phyloP scores from a whole-genome alignment of 1,140 invertebrate genomes.

The Drosophila leontia region DNA sequence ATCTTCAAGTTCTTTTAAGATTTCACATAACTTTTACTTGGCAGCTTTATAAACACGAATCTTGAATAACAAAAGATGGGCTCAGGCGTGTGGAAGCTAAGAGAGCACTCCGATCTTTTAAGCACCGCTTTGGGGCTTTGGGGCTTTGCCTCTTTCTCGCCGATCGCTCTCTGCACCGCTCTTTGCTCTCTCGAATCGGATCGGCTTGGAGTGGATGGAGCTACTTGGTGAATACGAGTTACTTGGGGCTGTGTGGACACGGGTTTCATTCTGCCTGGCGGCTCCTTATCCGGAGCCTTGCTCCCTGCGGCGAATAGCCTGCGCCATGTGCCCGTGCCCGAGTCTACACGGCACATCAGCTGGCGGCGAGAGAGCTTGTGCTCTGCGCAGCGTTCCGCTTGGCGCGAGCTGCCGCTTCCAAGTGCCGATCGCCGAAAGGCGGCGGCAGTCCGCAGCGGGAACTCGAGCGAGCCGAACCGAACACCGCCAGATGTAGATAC shows the following conservation, averaged over 20 bases:
- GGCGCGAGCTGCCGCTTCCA: slow-evolving; percentile 11
- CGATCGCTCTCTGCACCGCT: slow-evolving; percentile 1
- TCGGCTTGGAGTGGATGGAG: not conserved
- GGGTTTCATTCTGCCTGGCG: not conserved
- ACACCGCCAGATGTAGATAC: slow-evolving; percentile 40
- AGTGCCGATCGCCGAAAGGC: slow-evolving; percentile 19
- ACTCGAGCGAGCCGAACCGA: slow-evolving; percentile 57
- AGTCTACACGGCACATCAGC: slow-evolving; percentile 1
- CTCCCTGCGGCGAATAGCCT: not conserved
- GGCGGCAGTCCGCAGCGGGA: slow-evolving; percentile 48
- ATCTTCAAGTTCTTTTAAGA: not conserved
- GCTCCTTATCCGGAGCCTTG: not conserved
- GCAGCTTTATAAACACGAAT: not conserved
- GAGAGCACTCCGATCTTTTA: not conserved
- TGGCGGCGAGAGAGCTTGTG: slow-evolving; percentile 6
- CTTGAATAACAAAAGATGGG: slow-evolving; percentile 7
- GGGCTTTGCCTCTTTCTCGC: not conserved
- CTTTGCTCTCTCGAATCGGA: not conserved
- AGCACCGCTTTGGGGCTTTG: slow-evolving; percentile 6
- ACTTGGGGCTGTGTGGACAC: not conserved
- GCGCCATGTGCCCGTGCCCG: not conserved
- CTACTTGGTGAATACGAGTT: not conserved
- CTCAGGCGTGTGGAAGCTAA: slow-evolving; percentile 2
- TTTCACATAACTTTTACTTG: slow-evolving; percentile 1
- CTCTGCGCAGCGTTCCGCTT: slow-evolving; percentile 2